phyloP scores from a whole-genome alignment of 2,888 invertebrate genomes.

The Leuctra nigra region DNA sequence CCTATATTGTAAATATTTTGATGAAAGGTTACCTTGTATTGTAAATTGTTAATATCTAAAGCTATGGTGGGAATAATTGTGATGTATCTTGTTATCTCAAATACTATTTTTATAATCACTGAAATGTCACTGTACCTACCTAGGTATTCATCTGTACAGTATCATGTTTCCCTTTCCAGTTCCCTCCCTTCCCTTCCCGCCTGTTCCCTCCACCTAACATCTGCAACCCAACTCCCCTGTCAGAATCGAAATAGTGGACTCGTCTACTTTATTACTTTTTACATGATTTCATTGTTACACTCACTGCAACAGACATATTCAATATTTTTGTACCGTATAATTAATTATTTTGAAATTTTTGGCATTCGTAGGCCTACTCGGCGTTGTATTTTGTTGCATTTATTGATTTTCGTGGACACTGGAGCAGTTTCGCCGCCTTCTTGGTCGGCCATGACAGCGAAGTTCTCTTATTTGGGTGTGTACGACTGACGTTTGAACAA shows the following conservation, averaged over 20 bases:
- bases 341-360: neutral
- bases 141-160: too few species aligned
- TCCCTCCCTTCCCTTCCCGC: constrained; percentile 20
- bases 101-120: constrained; percentile 13
- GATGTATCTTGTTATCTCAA: too few species aligned
- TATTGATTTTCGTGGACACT: neutral
- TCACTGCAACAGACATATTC: neutral
- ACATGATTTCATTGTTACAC: neutral
- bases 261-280: neutral
- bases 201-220: constrained; percentile 13
- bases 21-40: too few species aligned
- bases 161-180: too few species aligned
- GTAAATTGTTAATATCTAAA: too few species aligned
- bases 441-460: constrained; percentile 22
- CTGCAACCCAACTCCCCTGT: constrained; percentile 13
- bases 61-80: constrained; percentile 10
- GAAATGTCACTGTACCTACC: too few species aligned
- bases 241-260: constrained; percentile 17
- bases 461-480: constrained; percentile 16
- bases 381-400: neutral
- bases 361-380: neutral
- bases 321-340: neutral
- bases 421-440: constrained; percentile 18
- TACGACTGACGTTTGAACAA: neutral
- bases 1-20: too few species aligned